A percentile compares a stretch with the other conserved stretches of the same genome.
Conservation (phyloP, 2,888 invertebrate genomes). For the Campoletis raptor region DNA sequence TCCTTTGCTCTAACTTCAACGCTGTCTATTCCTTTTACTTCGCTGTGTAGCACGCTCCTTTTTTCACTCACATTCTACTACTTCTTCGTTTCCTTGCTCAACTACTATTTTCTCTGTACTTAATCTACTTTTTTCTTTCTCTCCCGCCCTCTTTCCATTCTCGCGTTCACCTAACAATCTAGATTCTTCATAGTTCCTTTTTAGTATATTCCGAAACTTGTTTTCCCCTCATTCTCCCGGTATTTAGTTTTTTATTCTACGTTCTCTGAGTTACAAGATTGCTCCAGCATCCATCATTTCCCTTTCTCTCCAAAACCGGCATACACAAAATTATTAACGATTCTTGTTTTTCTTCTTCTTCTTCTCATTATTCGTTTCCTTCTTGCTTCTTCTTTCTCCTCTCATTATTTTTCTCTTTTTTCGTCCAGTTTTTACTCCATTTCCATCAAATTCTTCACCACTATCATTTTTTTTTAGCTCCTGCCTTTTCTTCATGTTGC, state of each 20-base stretch:
- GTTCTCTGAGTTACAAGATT: not conserved
- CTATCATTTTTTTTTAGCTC: too few relatives aligned
- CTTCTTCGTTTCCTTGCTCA: slow-evolving; percentile 20
- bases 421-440: not conserved
- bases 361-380: slow-evolving; percentile 2
- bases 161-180: not conserved
- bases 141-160: not conserved
- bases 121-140: slow-evolving; percentile 10
- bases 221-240: slow-evolving; percentile 15
- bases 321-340: not conserved
- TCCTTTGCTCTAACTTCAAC: not conserved
- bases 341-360: not conserved
- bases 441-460: not conserved
- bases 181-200: not conserved
- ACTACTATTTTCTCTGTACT: slow-evolving; percentile 12
- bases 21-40: not conserved
- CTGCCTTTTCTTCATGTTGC: too few relatives aligned
- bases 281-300: slow-evolving; percentile 16
- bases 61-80: slow-evolving; percentile 24
- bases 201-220: slow-evolving; percentile 25
- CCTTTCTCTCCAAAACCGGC: slow-evolving; percentile 7
- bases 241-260: not conserved
- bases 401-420: not conserved
- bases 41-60: not conserved
- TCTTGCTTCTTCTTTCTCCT: not conserved